Percentiles rank a stretch among this genome's conserved stretches.
phyloP scores from a whole-genome alignment of 2,888 invertebrate genomes.

The Parnassius orleans region DNA sequence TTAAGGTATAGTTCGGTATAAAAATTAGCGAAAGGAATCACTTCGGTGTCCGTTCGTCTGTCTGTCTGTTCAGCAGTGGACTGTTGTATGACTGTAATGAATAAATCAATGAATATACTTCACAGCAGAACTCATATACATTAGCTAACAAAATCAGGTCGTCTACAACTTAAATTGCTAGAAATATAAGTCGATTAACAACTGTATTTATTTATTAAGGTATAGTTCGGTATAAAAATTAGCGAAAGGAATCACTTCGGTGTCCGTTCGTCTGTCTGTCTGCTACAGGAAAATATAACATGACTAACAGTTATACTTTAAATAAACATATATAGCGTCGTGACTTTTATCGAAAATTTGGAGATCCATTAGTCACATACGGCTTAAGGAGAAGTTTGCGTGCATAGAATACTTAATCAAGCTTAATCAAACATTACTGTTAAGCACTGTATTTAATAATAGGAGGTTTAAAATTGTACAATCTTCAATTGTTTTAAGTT shows the following conservation, averaged over 20 bases:
- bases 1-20: neutral
- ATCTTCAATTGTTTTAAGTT: neutral
- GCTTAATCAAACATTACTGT: constrained; percentile 8
- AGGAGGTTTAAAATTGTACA: neutral
- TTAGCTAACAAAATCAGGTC: too few species aligned
- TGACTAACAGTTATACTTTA: constrained; percentile 1
- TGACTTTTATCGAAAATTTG: constrained; percentile 5
- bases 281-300: neutral
- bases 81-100: too few species aligned
- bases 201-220: neutral
- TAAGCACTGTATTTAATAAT: neutral
- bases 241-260: too few species aligned
- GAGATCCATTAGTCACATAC: constrained; percentile 17
- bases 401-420: constrained; percentile 17
- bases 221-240: neutral
- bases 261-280: neutral
- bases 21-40: neutral
- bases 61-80: too few species aligned
- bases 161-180: neutral
- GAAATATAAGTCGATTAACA: neutral
- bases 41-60: neutral
- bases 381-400: constrained; percentile 21
- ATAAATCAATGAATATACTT: too few species aligned
- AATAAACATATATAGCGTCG: constrained; percentile 8
- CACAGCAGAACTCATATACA: too few species aligned